A percentile compares a stretch with the other conserved stretches of the same genome.
Conservation (phyloP, 2,113 vertebrate species). For the Tupaia tana region DNA sequence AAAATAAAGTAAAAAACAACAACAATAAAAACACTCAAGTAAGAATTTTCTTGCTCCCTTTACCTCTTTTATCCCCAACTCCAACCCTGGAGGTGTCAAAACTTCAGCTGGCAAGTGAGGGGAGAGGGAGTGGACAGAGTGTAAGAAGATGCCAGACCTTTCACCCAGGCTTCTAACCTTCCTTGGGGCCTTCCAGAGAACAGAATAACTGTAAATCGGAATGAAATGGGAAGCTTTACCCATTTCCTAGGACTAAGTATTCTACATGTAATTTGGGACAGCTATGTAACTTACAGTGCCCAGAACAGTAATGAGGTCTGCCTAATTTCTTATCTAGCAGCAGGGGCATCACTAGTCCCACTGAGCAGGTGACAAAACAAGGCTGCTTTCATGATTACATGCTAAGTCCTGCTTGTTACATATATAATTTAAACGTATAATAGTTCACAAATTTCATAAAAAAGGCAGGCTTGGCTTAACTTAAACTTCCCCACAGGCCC, state of each 20-base stretch:
- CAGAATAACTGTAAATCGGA: neutral
- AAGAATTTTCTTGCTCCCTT: neutral
- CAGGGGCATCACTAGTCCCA: neutral
- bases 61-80: neutral
- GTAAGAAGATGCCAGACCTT: neutral
- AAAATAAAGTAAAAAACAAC: too few relatives aligned
- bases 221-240: neutral
- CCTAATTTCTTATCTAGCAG: neutral
- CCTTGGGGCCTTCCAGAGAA: neutral
- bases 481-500: neutral
- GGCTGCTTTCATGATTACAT: neutral
- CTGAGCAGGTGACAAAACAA: neutral
- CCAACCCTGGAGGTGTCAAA: neutral
- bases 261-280: neutral
- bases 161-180: neutral
- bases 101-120: neutral
- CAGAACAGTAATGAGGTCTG: neutral
- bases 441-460: neutral
- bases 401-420: neutral
- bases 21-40: neutral
- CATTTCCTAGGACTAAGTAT: neutral
- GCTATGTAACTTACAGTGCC: neutral
- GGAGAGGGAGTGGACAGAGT: neutral
- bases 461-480: neutral
- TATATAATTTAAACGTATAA: neutral